Conservation (phyloP, 2,888 invertebrate genomes). For the Hesperia comma region DNA sequence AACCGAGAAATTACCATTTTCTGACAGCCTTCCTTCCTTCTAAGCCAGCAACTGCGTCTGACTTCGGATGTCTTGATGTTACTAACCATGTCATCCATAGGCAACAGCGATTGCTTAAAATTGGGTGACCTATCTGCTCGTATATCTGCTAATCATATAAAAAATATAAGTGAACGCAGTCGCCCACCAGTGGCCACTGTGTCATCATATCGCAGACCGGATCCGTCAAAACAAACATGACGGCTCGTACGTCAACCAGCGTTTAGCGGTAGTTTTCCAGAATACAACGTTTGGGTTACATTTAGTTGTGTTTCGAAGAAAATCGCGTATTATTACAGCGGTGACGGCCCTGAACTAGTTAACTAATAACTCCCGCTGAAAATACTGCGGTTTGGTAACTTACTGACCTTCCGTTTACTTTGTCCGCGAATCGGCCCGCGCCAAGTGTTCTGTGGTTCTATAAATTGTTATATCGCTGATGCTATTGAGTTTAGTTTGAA, state of each 20-base stretch:
- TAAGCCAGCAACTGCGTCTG: too few species aligned
- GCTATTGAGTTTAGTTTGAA: too few species aligned
- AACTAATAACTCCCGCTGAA: constrained; percentile 55
- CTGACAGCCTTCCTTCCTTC: too few species aligned
- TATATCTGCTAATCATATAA: too few species aligned
- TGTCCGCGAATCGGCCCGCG: constrained; percentile 18
- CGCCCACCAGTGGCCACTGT: too few species aligned
- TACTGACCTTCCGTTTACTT: constrained; percentile 46
- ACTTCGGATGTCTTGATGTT: too few species aligned
- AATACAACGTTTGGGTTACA: constrained; percentile 36
- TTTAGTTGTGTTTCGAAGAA: constrained; percentile 58
- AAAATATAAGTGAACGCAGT: too few species aligned
- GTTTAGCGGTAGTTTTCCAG: constrained; percentile 15
- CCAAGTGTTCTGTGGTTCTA: background rate
- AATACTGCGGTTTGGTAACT: constrained; percentile 48
- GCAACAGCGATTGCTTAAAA: too few species aligned
- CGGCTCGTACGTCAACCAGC: constrained; percentile 4
- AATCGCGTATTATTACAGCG: constrained; percentile 51
- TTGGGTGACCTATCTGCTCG: too few species aligned
- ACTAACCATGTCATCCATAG: too few species aligned
- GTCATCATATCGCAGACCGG: background rate
- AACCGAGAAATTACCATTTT: too few species aligned
- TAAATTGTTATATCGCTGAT: background rate
- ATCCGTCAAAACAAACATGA: constrained; percentile 12
- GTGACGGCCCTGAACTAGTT: constrained; percentile 75